phyloP scores from a whole-genome alignment of 2,797 vertebrate genomes.

The Carcharodon carcharias region DNA sequence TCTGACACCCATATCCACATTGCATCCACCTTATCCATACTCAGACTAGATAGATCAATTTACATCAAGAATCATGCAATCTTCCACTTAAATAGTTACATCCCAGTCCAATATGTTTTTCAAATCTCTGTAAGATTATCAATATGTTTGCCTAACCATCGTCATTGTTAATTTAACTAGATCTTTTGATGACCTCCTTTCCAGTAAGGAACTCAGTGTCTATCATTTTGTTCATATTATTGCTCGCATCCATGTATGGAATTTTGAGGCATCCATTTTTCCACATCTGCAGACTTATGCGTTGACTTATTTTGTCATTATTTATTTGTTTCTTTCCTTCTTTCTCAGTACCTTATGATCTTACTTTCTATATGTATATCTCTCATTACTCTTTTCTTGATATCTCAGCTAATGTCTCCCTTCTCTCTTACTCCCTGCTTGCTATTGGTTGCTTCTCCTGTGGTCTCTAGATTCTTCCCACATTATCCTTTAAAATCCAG shows the following conservation, averaged over 20 bases:
- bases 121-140: not conserved
- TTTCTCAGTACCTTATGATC: not conserved
- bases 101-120: not conserved
- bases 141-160: not conserved
- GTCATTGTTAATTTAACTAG: not conserved
- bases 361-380: not conserved
- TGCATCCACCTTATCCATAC: not conserved
- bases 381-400: not conserved
- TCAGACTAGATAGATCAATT: not conserved
- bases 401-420: not conserved
- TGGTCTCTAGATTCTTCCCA: not conserved
- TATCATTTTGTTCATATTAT: not conserved
- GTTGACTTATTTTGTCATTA: not conserved
- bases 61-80: not conserved
- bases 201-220: not conserved
- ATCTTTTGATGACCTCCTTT: not conserved
- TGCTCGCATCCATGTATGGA: not conserved
- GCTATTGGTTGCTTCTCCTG: conserved; percentile 2
- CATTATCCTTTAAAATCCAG: not conserved
- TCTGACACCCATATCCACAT: not conserved
- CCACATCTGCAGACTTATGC: not conserved
- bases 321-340: not conserved
- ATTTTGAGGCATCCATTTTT: not conserved
- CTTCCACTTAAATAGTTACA: not conserved
- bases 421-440: not conserved